A percentile compares a stretch with the other conserved stretches of the same genome.
Evolutionary conservation across 2,113 vertebrate genomes (phyloP).

Genomic region (Zosterops japonicus): DNA sequence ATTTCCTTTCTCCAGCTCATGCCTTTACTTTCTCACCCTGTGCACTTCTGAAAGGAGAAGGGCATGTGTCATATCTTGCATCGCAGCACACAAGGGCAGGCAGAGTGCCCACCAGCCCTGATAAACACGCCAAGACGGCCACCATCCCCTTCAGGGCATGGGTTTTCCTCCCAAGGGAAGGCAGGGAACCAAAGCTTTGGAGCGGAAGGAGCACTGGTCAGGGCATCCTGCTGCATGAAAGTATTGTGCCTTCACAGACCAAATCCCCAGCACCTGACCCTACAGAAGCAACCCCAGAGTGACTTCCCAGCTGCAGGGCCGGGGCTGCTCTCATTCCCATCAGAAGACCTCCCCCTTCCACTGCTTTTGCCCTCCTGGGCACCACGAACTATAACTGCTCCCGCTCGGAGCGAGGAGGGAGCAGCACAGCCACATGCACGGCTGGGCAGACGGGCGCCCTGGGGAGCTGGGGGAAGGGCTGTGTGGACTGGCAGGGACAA

Average conservation of each 20-base stretch:
- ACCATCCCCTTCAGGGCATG: not conserved
- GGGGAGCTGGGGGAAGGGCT: constrained; percentile 33
- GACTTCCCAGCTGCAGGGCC: not conserved
- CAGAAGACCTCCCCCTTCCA: not conserved
- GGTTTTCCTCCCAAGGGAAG: not conserved
- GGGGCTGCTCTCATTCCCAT: not conserved
- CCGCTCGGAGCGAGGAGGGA: not conserved
- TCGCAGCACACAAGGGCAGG: not conserved
- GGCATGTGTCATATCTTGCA: not conserved
- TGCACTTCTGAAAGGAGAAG: not conserved
- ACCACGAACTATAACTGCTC: not conserved
- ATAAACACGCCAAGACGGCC: not conserved
- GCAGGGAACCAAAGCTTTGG: not conserved
- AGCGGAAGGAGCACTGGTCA: not conserved
- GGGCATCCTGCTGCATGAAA: not conserved
- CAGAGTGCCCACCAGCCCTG: not conserved
- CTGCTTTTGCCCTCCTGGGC: not conserved
- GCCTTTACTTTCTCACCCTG: not conserved
- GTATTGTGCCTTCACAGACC: not conserved
- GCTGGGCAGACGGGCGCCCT: not conserved
- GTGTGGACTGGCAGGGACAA: not conserved
- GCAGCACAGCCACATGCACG: not conserved
- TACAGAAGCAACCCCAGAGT: not conserved
- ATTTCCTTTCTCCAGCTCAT: not conserved
- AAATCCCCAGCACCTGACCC: not conserved